phyloP scores from a whole-genome alignment of 2,113 vertebrate species.

The Acanthisitta chloris region DNA sequence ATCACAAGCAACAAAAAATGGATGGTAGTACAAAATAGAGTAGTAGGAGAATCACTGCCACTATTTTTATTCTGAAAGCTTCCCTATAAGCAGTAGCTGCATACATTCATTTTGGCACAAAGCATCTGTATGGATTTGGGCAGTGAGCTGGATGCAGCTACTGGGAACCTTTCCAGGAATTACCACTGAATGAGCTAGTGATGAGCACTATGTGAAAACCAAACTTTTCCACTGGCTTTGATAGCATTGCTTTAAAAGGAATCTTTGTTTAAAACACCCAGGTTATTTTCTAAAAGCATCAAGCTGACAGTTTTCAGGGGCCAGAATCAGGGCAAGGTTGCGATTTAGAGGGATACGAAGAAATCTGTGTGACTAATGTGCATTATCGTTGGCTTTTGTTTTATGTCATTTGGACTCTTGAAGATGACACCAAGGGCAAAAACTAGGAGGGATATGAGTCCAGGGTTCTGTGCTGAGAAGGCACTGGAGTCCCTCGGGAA shows the following conservation, averaged over 20 bases:
- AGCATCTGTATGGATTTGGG: neutral
- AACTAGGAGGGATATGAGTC: neutral
- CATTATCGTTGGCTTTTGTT: neutral
- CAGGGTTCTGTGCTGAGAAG: neutral
- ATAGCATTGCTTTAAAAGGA: neutral
- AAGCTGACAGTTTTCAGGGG: neutral
- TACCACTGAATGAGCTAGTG: neutral
- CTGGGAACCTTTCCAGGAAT: slow-evolving; percentile 2
- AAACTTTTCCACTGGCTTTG: neutral
- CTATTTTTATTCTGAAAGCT: neutral
- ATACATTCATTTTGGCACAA: slow-evolving; percentile 32
- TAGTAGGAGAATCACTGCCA: neutral
- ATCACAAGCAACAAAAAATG: neutral
- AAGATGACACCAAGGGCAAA: neutral
- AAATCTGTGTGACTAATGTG: neutral
- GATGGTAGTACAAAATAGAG: neutral
- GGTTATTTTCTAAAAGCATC: neutral
- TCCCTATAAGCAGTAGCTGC: neutral
- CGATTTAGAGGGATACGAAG: neutral
- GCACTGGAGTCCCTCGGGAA: slow-evolving; percentile 21
- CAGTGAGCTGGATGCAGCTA: neutral
- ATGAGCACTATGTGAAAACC: neutral
- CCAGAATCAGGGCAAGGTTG: neutral
- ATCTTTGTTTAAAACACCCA: neutral
- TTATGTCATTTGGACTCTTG: neutral